Evolutionary conservation across 2,113 vertebrate species (phyloP).

Genomic region (Cochlearius cochlearius): DNA sequence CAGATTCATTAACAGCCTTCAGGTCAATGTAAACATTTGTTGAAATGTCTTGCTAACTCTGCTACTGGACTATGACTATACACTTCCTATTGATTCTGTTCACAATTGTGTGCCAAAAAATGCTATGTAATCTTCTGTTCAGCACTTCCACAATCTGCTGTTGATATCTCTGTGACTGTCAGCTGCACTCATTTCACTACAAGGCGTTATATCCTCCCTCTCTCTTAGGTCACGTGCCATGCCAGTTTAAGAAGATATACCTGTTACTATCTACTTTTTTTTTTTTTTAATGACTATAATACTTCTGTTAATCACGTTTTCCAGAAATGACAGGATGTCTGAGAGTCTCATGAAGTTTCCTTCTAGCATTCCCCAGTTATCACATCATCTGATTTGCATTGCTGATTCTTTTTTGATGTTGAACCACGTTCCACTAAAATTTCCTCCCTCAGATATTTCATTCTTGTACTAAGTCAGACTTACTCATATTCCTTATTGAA

Average conservation of each 20-base stretch:
- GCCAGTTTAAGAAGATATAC: neutral
- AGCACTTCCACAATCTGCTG: neutral
- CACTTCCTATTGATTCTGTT: neutral
- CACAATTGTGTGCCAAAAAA: neutral
- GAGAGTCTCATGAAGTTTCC: neutral
- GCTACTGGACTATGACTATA: neutral
- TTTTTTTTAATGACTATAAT: neutral
- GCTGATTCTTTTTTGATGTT: slow-evolving; percentile 55
- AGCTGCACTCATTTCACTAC: neutral
- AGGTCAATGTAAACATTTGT: neutral
- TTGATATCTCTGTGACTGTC: neutral
- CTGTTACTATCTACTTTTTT: neutral
- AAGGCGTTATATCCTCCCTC: neutral
- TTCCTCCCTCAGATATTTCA: slow-evolving; percentile 43
- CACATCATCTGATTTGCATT: slow-evolving; percentile 30
- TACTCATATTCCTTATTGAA: slow-evolving; percentile 15
- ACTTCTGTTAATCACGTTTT: slow-evolving; percentile 12
- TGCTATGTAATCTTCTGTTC: neutral
- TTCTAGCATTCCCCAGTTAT: slow-evolving; percentile 16
- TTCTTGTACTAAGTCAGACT: slow-evolving; percentile 4
- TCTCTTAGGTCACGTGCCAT: neutral
- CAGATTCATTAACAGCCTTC: neutral
- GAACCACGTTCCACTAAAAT: slow-evolving; percentile 46
- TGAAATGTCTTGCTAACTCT: neutral
- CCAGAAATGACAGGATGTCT: slow-evolving; percentile 44